Percentiles rank a stretch among this genome's conserved stretches.
Evolutionary conservation across 2,113 vertebrate genomes (phyloP).

Genomic region (Pluvianellus socialis): DNA sequence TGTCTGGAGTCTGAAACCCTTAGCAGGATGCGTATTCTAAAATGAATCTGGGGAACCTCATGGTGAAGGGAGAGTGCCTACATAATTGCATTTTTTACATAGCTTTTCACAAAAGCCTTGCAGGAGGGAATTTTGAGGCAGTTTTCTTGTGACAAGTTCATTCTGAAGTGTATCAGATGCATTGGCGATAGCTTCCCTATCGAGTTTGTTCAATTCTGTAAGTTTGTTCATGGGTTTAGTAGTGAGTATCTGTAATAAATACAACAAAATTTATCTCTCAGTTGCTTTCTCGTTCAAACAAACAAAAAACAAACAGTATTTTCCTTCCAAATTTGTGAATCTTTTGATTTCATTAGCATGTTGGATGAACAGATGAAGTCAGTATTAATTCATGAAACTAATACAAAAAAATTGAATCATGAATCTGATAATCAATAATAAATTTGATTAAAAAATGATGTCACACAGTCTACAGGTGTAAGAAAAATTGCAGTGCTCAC

Average conservation of each 20-base stretch:
- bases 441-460: not conserved
- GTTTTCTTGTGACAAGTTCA: too few species aligned
- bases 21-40: not conserved
- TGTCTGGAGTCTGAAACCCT: not conserved
- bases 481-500: not conserved
- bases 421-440: not conserved
- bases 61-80: not conserved
- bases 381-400: not conserved
- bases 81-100: conserved; percentile 7
- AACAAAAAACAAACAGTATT: not conserved
- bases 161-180: not conserved
- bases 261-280: not conserved
- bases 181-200: not conserved
- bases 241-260: not conserved
- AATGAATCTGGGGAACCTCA: not conserved
- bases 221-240: not conserved
- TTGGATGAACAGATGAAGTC: not conserved
- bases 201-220: not conserved
- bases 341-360: not conserved
- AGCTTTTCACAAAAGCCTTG: conserved; percentile 32
- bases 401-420: not conserved
- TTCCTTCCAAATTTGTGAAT: not conserved
- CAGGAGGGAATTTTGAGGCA: not conserved
- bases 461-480: not conserved
- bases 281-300: not conserved